phyloP scores from a whole-genome alignment of 1,140 invertebrate species.

The Hesperophylax magnus region DNA sequence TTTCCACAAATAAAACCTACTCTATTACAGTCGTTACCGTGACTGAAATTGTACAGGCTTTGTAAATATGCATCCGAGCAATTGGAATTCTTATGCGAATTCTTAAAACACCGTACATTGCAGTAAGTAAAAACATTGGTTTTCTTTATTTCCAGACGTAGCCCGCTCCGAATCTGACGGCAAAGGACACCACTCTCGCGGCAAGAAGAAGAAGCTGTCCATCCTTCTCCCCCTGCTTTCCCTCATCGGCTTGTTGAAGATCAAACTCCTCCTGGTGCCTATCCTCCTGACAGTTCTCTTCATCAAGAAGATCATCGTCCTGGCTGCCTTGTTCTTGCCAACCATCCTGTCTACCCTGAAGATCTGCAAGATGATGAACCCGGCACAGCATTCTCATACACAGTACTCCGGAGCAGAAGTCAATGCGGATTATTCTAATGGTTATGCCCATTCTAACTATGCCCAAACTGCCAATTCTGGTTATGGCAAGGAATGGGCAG shows the following conservation, averaged over 20 bases:
- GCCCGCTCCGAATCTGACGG: slow-evolving; percentile 12
- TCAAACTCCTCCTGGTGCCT: slow-evolving; percentile 75
- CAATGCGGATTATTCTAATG: slow-evolving; percentile 33
- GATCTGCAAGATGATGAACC: slow-evolving; percentile 72
- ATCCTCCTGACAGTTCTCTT: slow-evolving; percentile 76
- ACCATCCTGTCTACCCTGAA: slow-evolving; percentile 75
- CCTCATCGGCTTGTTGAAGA: slow-evolving; percentile 74
- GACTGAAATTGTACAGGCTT: too few relatives aligned
- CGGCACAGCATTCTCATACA: slow-evolving; percentile 55
- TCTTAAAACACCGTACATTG: not conserved
- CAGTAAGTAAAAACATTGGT: not conserved
- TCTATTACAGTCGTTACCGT: too few relatives aligned
- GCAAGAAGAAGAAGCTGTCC: slow-evolving; percentile 75
- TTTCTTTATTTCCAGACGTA: not conserved
- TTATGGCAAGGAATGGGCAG: slow-evolving; percentile 67
- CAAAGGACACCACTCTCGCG: slow-evolving; percentile 59
- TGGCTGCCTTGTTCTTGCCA: slow-evolving; percentile 75
- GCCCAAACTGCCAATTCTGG: slow-evolving; percentile 47
- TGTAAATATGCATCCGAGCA: too few relatives aligned
- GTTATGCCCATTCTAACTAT: slow-evolving; percentile 34
- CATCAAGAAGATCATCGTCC: slow-evolving; percentile 78
- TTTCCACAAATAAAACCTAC: too few relatives aligned
- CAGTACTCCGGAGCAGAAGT: slow-evolving; percentile 24
- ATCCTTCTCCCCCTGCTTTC: slow-evolving; percentile 76
- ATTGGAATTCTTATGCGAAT: not conserved